Percentiles rank a stretch among this genome's conserved stretches.
Conservation (phyloP, 92 coral and sea anemone genomes). For the Phymanthus crucifer region DNA sequence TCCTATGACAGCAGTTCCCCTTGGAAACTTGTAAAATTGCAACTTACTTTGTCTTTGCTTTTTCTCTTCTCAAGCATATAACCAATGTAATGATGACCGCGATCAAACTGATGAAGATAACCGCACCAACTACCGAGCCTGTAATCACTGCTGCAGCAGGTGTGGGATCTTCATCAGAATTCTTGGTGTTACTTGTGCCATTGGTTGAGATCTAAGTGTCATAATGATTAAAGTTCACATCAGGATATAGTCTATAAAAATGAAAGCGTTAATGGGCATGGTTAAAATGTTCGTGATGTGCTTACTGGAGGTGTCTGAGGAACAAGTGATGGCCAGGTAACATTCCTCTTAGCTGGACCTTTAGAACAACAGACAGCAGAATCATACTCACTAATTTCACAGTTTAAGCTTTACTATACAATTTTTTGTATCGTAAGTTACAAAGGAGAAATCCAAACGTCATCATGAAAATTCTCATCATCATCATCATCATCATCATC, state of each 20-base stretch:
- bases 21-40: too few species aligned
- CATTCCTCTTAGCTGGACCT: neutral
- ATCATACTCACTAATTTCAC: too few species aligned
- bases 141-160: conserved; percentile 19
- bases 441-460: too few species aligned
- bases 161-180: conserved; percentile 4
- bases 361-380: neutral
- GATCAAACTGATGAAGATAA: conserved; percentile 5
- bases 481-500: too few species aligned
- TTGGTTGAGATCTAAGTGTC: neutral
- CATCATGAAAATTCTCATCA: too few species aligned
- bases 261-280: neutral
- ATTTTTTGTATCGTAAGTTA: too few species aligned
- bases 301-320: neutral
- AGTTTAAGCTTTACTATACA: too few species aligned
- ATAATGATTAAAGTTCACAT: neutral
- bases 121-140: conserved; percentile 34
- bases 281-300: neutral
- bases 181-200: neutral
- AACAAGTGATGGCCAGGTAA: neutral
- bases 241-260: neutral
- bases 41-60: conserved; percentile 16
- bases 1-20: too few species aligned
- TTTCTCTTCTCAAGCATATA: conserved; percentile 11
- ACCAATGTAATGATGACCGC: conserved; percentile 7